phyloP scores from a whole-genome alignment of 2,113 vertebrate genomes.

The Lucifuga dentata region DNA sequence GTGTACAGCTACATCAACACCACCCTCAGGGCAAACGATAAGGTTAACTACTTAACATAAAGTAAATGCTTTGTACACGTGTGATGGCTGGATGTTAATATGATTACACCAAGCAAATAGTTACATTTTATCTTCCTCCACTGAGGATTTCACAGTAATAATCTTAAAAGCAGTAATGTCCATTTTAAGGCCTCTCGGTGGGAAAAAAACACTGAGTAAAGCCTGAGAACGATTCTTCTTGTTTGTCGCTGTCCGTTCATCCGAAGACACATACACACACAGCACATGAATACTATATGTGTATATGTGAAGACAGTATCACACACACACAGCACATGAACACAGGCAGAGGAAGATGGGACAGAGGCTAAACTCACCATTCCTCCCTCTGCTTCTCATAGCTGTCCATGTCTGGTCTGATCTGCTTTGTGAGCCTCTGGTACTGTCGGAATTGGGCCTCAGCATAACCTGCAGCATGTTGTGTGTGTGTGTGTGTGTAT shows the following conservation, averaged over 20 bases:
- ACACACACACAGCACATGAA: not conserved
- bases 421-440: constrained; percentile 94
- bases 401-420: constrained; percentile 91
- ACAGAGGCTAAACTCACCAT: constrained; percentile 79
- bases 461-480: constrained; percentile 86
- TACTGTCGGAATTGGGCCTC: constrained; percentile 97
- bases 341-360: not conserved
- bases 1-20: not conserved
- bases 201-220: not conserved
- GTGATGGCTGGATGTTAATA: constrained; percentile 42
- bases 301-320: not conserved
- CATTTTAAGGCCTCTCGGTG: not conserved
- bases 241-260: too few relatives aligned
- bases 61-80: constrained; percentile 65
- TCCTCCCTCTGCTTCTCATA: constrained; percentile 89
- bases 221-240: constrained; percentile 1
- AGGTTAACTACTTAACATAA: constrained; percentile 3
- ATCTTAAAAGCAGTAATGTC: not conserved
- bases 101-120: constrained; percentile 3
- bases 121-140: constrained; percentile 42
- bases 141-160: constrained; percentile 44
- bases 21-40: constrained; percentile 25
- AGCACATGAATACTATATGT: too few relatives aligned
- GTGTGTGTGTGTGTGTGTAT: constrained; percentile 3
- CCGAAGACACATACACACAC: too few relatives aligned